Base-by-base conservation (phyloP, 2,797 vertebrate genomes). In the Sphenopsis melanotis region DNA sequence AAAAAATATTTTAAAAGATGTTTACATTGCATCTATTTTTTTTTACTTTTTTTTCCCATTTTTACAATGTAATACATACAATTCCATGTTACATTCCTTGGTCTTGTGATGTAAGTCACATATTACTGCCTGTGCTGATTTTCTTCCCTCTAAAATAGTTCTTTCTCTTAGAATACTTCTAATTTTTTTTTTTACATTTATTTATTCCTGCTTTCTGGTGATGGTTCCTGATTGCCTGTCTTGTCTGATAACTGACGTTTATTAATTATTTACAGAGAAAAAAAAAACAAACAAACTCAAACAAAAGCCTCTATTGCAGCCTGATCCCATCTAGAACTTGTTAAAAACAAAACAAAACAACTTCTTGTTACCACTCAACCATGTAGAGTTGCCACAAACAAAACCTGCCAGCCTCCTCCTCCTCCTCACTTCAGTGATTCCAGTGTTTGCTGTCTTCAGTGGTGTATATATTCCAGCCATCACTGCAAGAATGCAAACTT, bases 151-250 rank as follows among this genome's bases (percentile, higher is more conserved):
- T 96, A 66, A 98, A 97, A 97, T 98, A 98, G 98, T 93, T 94
- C 96, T 94, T 96, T 96, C 97, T 98, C 96, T 97, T 98, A 98
- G 97, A 97, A 92, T 94, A 96, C 97, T 97, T 97, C 95, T 79
- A 74, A 32, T 42, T 89, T 96, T 23, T 82, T 95, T 97, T 94
- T 93, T 95, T 85, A 91, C 76, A 64, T 97, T 98, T 97, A 34
- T 71, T 97, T 97, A 95, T 97, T 96, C 97, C 97, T 97, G 96
- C 97, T 98, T 98, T 98, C 98, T 99, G 98, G 99, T 99, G 99
- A 99, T 98, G 99, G 99, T 98, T 98, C 98, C 99, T 99, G 99
- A 99, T 99, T 99, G 99, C 99, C 99, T 99, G 99, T 99, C 98
- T 99, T 99, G 99, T 99, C 99, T 99, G 98, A 98, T 98, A 98